Conservation (phyloP, 2,888 invertebrate species). For the Nomada flava region DNA sequence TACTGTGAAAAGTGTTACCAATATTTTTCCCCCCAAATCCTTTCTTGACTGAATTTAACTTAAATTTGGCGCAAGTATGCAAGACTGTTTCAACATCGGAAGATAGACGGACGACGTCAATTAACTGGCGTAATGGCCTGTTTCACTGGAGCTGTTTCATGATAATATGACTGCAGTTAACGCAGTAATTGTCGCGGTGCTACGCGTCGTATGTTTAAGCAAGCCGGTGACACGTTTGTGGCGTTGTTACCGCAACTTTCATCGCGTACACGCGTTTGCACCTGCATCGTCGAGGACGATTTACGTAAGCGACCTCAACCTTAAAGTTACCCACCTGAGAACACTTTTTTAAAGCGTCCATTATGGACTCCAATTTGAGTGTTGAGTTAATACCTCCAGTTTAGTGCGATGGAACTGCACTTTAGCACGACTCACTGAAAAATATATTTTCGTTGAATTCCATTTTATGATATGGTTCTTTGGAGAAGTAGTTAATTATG, state of each 20-base stretch:
- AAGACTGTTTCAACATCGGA: not conserved
- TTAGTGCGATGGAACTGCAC: no score
- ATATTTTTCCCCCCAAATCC: no score
- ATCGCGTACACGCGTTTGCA: conserved; percentile 11
- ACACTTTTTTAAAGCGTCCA: not conserved
- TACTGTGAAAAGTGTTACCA: no score
- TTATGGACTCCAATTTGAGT: not conserved
- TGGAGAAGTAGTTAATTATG: no score
- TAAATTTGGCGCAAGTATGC: not conserved
- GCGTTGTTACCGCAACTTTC: conserved; percentile 55
- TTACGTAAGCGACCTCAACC: conserved; percentile 53
- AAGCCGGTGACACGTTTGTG: conserved; percentile 58
- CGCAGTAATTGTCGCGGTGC: conserved; percentile 41
- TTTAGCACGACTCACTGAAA: no score
- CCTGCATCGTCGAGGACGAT: conserved; percentile 22
- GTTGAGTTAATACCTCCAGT: no score
- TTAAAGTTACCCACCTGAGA: conserved; percentile 8
- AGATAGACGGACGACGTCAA: conserved; percentile 17
- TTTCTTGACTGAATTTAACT: no score
- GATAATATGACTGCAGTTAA: conserved; percentile 42
- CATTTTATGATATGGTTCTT: no score
- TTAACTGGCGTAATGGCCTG: conserved; percentile 42
- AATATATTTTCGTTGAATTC: no score
- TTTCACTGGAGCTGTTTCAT: conserved; percentile 17
- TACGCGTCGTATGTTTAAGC: conserved; percentile 46